These are phyloP conservation scores for Menura novaehollandiae DNA, from an alignment of 2,113 vertebrate species.

Conservation along the genomic window DNA sequence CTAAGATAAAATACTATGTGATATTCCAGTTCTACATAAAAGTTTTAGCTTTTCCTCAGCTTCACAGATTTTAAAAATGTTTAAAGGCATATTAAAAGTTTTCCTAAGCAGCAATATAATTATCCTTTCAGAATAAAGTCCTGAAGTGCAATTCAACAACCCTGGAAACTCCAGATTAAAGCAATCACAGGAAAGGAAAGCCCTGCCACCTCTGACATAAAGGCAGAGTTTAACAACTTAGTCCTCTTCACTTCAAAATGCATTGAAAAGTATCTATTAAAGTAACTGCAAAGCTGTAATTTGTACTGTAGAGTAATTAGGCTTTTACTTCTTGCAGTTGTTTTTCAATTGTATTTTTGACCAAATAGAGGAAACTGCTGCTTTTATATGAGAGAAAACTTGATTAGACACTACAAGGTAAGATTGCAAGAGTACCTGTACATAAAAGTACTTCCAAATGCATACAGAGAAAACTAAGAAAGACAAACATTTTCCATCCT, in stretches of 20 bases:
- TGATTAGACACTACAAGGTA: not conserved
- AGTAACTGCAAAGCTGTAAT: not conserved
- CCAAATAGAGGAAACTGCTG: not conserved
- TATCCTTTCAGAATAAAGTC: not conserved
- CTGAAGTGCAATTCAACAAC: not conserved
- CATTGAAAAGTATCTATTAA: not conserved
- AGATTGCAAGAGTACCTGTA: not conserved
- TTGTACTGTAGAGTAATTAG: not conserved
- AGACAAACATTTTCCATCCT: not conserved
- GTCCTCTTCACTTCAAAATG: not conserved
- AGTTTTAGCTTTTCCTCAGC: not conserved
- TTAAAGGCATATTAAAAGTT: not conserved
- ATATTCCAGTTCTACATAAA: not conserved
- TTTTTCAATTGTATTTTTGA: not conserved
- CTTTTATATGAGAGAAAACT: not conserved
- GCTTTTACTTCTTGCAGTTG: not conserved
- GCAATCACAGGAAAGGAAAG: not conserved
- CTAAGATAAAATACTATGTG: not conserved
- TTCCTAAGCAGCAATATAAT: not conserved
- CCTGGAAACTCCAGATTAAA: not conserved
- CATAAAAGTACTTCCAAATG: not conserved
- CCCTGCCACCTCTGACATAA: not conserved
- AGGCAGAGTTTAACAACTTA: not conserved
- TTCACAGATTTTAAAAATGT: not conserved
- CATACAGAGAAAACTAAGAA: not conserved